A percentile compares a stretch with the other conserved stretches of the same genome.
phyloP scores from a whole-genome alignment of 2,113 vertebrate species.

The Psilopogon haemacephalus region DNA sequence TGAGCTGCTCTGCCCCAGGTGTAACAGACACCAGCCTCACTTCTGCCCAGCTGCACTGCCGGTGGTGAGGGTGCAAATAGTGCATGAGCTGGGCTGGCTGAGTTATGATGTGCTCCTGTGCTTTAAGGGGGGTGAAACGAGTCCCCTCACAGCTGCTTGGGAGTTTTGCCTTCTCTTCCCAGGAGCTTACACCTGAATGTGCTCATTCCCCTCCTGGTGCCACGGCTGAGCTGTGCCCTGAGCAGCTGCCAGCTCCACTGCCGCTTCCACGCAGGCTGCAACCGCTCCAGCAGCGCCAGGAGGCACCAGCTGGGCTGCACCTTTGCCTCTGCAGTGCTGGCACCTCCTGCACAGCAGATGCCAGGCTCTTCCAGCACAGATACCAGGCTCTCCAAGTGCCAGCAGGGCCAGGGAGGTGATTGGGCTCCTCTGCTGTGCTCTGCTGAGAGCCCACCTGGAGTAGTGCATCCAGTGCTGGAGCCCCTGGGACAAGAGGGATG shows the following conservation, averaged over 20 bases:
- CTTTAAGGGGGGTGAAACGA: conserved; percentile 9
- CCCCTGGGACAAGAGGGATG: too few species aligned
- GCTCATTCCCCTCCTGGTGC: conserved; percentile 1
- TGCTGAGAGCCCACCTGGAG: too few species aligned
- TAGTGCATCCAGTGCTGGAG: too few species aligned
- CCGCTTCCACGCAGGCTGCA: background rate
- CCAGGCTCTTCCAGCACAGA: background rate
- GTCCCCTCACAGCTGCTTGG: background rate
- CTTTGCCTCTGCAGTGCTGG: background rate
- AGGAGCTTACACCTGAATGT: conserved; percentile 1
- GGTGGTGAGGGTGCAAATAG: conserved; percentile 36
- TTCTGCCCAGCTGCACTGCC: background rate
- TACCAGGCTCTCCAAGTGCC: background rate
- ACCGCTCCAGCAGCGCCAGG: conserved; percentile 2
- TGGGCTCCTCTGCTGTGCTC: too few species aligned
- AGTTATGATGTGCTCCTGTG: background rate
- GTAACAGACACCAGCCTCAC: background rate
- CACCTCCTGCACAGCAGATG: background rate
- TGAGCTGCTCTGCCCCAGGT: background rate
- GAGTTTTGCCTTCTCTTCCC: background rate
- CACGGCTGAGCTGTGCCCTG: background rate
- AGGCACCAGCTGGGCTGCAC: background rate
- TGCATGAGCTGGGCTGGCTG: conserved; percentile 2
- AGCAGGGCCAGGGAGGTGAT: too few species aligned
- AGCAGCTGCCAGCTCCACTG: conserved; percentile 6